These are phyloP conservation scores for Nephrocerus scutellatus DNA, from an alignment of 2,888 invertebrate genomes.

Conservation along the genomic window DNA sequence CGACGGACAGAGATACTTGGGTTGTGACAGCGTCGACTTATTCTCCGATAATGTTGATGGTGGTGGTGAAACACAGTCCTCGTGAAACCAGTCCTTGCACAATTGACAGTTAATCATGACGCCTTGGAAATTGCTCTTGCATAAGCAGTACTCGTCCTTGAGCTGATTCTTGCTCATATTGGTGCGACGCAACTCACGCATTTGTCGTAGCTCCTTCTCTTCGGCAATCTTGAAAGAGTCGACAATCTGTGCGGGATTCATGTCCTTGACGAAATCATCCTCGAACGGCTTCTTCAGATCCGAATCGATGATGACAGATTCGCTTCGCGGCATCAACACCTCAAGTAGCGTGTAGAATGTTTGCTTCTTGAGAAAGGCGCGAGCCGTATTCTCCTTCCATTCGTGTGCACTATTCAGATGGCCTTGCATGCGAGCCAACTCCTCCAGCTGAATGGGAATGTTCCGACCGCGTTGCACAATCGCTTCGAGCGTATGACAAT, in stretches of 20 bases:
- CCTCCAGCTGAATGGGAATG: conserved; percentile 71
- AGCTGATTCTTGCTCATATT: conserved; percentile 49
- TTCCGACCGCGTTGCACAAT: conserved; percentile 68
- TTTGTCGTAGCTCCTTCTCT: conserved; percentile 67
- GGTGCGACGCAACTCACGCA: conserved; percentile 59
- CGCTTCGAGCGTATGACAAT: conserved; percentile 76
- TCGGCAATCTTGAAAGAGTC: conserved; percentile 76
- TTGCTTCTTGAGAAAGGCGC: conserved; percentile 80
- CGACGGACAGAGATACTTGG: conserved; percentile 78
- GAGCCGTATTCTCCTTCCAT: conserved; percentile 80
- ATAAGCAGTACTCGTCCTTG: conserved; percentile 66
- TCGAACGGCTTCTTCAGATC: conserved; percentile 38
- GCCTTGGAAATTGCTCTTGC: conserved; percentile 59
- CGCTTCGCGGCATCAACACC: conserved; percentile 54
- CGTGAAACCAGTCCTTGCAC: conserved; percentile 93
- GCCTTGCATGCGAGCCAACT: conserved; percentile 68
- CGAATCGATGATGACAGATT: conserved; percentile 36
- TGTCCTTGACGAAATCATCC: conserved; percentile 56
- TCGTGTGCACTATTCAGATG: conserved; percentile 69
- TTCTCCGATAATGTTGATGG: conserved; percentile 12
- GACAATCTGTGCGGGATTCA: conserved; percentile 70
- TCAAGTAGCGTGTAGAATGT: conserved; percentile 63
- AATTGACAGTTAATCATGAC: conserved; percentile 90
- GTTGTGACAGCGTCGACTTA: neutral
- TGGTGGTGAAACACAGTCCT: conserved; percentile 40